Evolutionary conservation across 2,113 vertebrate species (phyloP).

Genomic region (Caloenas nicobarica): DNA sequence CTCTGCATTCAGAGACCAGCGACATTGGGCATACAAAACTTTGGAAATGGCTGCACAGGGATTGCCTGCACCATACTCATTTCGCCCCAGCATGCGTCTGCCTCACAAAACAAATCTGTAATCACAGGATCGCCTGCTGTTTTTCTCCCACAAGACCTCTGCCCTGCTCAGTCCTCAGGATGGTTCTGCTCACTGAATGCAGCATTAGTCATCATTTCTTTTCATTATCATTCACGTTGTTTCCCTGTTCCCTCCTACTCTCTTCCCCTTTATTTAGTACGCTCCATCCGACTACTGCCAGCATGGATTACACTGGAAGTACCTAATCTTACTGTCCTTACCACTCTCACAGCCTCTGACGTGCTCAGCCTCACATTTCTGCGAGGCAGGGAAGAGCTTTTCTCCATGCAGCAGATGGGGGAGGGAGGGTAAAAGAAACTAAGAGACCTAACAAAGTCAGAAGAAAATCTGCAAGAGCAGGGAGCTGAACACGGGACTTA

Average conservation of each 20-base stretch:
- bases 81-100: background rate
- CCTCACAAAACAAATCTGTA: background rate
- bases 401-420: background rate
- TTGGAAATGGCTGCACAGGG: background rate
- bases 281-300: background rate
- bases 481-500: background rate
- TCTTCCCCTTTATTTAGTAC: slow-evolving; percentile 19
- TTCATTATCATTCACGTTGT: slow-evolving; percentile 39
- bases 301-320: background rate
- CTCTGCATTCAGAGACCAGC: background rate
- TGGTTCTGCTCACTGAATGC: slow-evolving; percentile 16
- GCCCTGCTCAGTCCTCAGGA: slow-evolving; percentile 38
- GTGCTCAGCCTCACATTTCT: slow-evolving; percentile 5
- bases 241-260: background rate
- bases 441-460: background rate
- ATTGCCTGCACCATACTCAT: background rate
- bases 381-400: background rate
- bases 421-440: background rate
- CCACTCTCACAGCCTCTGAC: background rate
- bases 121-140: background rate
- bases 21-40: background rate
- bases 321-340: slow-evolving; percentile 15
- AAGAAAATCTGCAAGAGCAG: background rate
- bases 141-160: slow-evolving; percentile 32
- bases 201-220: slow-evolving; percentile 31